phyloP scores from a whole-genome alignment of 2,888 invertebrate genomes.

The Erannis defoliaria region DNA sequence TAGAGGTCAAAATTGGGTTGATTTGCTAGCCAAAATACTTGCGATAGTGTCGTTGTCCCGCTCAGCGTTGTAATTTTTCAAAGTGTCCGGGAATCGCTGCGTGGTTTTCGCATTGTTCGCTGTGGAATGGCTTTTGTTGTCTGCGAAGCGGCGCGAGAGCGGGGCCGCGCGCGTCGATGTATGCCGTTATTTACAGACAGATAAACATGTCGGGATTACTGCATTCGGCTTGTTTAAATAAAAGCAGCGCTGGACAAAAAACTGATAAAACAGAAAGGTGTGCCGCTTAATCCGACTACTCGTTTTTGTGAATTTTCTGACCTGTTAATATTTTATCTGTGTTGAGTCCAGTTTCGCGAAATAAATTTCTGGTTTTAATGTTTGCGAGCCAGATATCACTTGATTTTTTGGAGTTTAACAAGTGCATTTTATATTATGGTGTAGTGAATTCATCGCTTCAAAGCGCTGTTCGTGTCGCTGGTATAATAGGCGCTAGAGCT shows the following conservation, averaged over 20 bases:
- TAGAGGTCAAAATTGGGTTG: conserved; percentile 20
- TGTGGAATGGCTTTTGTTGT: conserved; percentile 27
- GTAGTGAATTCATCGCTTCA: neutral
- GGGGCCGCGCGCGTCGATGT: conserved; percentile 35
- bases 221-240: conserved; percentile 38
- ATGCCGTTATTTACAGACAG: conserved; percentile 34
- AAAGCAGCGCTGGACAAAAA: conserved; percentile 30
- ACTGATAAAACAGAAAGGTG: conserved; percentile 31
- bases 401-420: neutral
- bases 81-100: conserved; percentile 30
- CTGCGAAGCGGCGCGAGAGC: conserved; percentile 21
- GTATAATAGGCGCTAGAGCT: neutral
- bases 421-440: neutral
- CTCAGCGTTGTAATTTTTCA: conserved; percentile 41
- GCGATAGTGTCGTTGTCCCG: conserved; percentile 40
- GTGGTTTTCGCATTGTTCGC: conserved; percentile 37
- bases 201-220: conserved; percentile 44
- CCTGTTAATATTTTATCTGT: conserved; percentile 39
- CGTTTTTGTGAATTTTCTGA: conserved; percentile 37
- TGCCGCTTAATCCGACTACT: conserved; percentile 39
- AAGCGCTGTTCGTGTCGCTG: neutral
- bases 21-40: conserved; percentile 7
- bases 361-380: conserved; percentile 9
- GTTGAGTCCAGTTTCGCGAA: conserved; percentile 27
- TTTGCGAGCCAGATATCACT: neutral